Evolutionary conservation across 2,888 invertebrate genomes (phyloP).

Genomic region (Drosophila sordidula): DNA sequence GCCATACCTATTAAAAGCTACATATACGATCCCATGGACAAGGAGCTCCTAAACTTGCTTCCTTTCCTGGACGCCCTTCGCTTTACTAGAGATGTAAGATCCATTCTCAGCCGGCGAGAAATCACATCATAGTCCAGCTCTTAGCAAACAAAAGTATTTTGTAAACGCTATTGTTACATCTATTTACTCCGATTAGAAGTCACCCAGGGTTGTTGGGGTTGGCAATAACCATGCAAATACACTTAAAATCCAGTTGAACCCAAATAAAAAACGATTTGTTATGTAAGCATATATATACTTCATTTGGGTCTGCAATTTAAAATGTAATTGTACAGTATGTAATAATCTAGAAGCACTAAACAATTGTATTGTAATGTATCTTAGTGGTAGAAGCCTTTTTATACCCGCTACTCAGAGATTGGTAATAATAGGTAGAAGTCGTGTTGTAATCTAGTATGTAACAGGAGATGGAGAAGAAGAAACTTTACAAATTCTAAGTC

Average conservation of each 20-base stretch:
- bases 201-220: background rate
- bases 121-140: too few species aligned
- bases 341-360: too few species aligned
- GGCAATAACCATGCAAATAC: background rate
- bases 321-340: too few species aligned
- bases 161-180: background rate
- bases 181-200: background rate
- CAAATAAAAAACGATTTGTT: background rate
- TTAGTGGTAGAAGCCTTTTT: too few species aligned
- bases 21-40: conserved; percentile 51
- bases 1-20: conserved; percentile 64
- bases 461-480: too few species aligned
- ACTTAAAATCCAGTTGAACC: conserved; percentile 8
- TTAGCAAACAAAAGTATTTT: background rate
- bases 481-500: too few species aligned
- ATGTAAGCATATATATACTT: background rate
- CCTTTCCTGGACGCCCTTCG: conserved; percentile 69
- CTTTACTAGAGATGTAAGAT: conserved; percentile 61
- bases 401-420: too few species aligned
- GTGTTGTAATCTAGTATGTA: too few species aligned
- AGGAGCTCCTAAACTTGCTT: conserved; percentile 58
- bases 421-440: too few species aligned
- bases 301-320: background rate
- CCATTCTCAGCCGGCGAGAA: conserved; percentile 49
- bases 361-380: too few species aligned